phyloP scores from a whole-genome alignment of 2,888 invertebrate genomes.

The Falcaria lacertinaria region DNA sequence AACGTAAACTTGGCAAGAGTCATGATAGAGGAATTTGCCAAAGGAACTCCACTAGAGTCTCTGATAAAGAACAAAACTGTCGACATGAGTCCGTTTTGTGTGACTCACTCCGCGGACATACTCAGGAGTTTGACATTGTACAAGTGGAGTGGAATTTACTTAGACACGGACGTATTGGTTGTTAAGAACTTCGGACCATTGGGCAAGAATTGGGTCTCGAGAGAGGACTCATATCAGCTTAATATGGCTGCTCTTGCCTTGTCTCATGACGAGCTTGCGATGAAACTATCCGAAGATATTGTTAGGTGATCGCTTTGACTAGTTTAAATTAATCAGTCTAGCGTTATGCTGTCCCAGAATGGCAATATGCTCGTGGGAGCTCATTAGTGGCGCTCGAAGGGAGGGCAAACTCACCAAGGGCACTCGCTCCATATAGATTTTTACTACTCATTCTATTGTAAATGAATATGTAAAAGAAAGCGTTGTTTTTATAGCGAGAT shows the following conservation, averaged over 20 bases:
- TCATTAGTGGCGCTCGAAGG: no score
- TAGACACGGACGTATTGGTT: neutral
- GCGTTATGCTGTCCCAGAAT: no score
- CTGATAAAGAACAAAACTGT: neutral
- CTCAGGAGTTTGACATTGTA: neutral
- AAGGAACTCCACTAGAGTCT: neutral
- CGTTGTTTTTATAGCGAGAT: neutral
- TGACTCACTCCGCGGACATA: neutral
- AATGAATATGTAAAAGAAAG: no score
- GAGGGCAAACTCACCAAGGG: no score
- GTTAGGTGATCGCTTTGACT: no score
- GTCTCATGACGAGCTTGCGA: neutral
- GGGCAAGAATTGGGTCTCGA: neutral
- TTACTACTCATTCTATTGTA: no score
- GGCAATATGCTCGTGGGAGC: no score
- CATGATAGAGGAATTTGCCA: neutral
- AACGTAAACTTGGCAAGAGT: neutral
- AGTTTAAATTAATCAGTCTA: no score
- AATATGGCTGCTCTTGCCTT: neutral
- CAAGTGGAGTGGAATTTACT: neutral
- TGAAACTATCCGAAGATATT: neutral
- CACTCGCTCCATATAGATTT: no score
- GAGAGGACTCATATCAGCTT: neutral
- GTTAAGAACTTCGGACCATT: neutral
- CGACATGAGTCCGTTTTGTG: neutral